A percentile compares a stretch with the other conserved stretches of the same genome.
phyloP scores from a whole-genome alignment of 2,888 invertebrate species.

The Volucella inanis region DNA sequence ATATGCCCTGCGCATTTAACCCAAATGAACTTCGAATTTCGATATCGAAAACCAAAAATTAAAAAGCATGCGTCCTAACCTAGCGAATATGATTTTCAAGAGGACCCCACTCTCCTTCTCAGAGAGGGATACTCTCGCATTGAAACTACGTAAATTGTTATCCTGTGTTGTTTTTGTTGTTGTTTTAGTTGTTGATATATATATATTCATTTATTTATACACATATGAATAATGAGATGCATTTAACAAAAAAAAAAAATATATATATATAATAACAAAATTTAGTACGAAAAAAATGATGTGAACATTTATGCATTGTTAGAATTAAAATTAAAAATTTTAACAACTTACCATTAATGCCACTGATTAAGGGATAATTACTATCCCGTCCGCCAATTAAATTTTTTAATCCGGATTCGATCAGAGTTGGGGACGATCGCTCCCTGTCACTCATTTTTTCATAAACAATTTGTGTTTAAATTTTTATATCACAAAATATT shows the following conservation, averaged over 20 bases:
- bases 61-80: conserved; percentile 68
- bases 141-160: conserved; percentile 56
- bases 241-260: conserved; percentile 24
- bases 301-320: conserved; percentile 11
- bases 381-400: conserved; percentile 91
- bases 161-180: conserved; percentile 21
- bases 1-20: conserved; percentile 58
- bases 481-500: conserved; percentile 79
- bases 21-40: conserved; percentile 51
- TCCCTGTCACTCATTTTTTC: conserved; percentile 93
- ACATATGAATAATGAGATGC: conserved; percentile 68
- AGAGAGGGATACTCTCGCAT: background rate
- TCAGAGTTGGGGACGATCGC: conserved; percentile 93
- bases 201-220: conserved; percentile 33
- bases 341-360: conserved; percentile 86
- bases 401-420: conserved; percentile 93
- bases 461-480: conserved; percentile 81
- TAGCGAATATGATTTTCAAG: conserved; percentile 13
- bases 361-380: conserved; percentile 90
- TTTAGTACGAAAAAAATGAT: background rate
- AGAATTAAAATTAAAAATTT: conserved; percentile 2
- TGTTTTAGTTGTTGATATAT: conserved; percentile 4
- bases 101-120: background rate
- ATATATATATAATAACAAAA: conserved; percentile 16
- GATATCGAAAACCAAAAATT: conserved; percentile 47